These are phyloP conservation scores for Mirza zaza DNA, from an alignment of 2,113 vertebrate genomes.

Conservation along the genomic window DNA sequence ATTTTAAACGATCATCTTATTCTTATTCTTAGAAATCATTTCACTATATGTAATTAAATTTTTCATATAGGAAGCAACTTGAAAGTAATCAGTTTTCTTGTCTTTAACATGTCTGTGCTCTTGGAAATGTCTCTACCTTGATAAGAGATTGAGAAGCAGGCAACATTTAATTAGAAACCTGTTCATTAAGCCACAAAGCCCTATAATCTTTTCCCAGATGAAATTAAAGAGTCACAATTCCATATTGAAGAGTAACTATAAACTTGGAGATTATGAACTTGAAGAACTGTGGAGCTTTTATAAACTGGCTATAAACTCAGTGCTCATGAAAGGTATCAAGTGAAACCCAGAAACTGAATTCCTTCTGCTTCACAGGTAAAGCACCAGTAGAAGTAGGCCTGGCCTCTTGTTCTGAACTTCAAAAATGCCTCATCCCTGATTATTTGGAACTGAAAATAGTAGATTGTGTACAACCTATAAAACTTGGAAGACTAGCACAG, in stretches of 20 bases:
- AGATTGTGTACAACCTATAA: not conserved
- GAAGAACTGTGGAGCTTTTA: slow-evolving; percentile 12
- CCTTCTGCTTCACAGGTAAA: not conserved
- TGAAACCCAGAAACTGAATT: not conserved
- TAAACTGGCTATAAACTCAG: not conserved
- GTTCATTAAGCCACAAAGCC: slow-evolving; percentile 37
- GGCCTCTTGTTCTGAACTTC: not conserved
- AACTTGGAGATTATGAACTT: slow-evolving; percentile 1
- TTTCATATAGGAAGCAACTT: slow-evolving; percentile 27
- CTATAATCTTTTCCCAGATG: not conserved
- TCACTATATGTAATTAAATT: not conserved
- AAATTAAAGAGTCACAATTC: slow-evolving; percentile 26
- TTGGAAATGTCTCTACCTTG: slow-evolving; percentile 16
- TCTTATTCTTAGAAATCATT: slow-evolving; percentile 43
- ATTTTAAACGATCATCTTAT: slow-evolving; percentile 41
- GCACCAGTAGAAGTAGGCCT: not conserved
- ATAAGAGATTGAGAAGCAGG: slow-evolving; percentile 22
- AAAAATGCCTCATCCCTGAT: slow-evolving; percentile 6
- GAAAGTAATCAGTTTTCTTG: not conserved
- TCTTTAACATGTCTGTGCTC: not conserved
- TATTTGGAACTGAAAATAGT: not conserved
- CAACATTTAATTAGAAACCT: slow-evolving; percentile 44
- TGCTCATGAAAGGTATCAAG: not conserved
- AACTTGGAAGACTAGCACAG: not conserved
- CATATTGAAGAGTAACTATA: slow-evolving; percentile 28